Evolutionary conservation across 2,888 invertebrate genomes (phyloP).

Genomic region (Callyntrura sp.): DNA sequence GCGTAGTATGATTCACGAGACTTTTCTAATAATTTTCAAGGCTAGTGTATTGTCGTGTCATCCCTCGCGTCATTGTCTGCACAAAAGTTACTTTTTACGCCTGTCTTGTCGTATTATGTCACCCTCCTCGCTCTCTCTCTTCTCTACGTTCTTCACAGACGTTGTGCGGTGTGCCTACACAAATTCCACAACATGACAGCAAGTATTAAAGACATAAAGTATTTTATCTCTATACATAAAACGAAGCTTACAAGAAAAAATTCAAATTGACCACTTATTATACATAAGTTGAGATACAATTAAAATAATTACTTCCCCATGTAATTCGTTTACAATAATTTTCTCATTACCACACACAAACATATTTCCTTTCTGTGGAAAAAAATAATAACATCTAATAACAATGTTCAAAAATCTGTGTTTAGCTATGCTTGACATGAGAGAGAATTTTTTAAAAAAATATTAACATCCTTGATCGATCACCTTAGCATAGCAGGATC

Average conservation of each 20-base stretch:
- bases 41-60: background rate
- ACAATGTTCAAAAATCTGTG: conserved; percentile 5
- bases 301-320: conserved; percentile 22
- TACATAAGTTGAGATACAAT: background rate
- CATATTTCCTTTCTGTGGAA: background rate
- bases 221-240: background rate
- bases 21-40: conserved; percentile 22
- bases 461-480: conserved; percentile 38
- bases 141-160: background rate
- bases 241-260: background rate
- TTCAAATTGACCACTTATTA: conserved; percentile 13
- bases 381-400: background rate
- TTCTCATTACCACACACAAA: background rate
- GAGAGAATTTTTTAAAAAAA: background rate
- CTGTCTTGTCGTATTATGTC: conserved; percentile 48
- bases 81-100: conserved; percentile 18
- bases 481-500: background rate
- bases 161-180: background rate
- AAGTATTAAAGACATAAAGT: background rate
- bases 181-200: too few relatives aligned
- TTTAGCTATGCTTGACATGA: background rate
- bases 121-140: background rate
- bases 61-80: background rate
- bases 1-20: background rate
- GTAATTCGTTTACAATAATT: conserved; percentile 4